Percentiles rank a stretch among this genome's conserved stretches.
Conservation (phyloP, 2,797 vertebrate genomes). For the Anomalospiza imberbis region DNA sequence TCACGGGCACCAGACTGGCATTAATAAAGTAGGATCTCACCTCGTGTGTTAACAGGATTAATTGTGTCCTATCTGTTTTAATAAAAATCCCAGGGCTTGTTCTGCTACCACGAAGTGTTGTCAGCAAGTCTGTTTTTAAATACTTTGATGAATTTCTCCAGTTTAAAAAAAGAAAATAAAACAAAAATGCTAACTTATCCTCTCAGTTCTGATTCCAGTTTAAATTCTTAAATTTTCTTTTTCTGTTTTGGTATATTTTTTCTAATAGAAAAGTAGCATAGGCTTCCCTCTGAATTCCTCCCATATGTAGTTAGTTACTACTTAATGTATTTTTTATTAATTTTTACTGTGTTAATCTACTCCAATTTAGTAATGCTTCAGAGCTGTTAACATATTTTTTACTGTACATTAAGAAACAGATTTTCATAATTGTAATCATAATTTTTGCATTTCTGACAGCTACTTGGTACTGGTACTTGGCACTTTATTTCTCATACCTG, state of each 20-base stretch:
- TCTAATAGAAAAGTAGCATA: neutral
- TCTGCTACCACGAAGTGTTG: neutral
- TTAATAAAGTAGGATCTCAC: neutral
- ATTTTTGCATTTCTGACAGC: neutral
- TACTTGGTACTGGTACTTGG: neutral
- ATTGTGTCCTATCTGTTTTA: neutral
- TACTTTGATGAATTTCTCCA: neutral
- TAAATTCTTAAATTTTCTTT: neutral
- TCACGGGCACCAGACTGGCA: neutral
- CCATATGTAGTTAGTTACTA: neutral
- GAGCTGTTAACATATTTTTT: neutral
- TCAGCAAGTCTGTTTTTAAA: neutral
- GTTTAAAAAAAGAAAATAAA: neutral
- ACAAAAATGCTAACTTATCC: neutral
- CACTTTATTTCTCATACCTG: neutral
- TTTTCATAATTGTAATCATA: neutral
- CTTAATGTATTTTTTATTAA: neutral
- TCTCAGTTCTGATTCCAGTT: neutral
- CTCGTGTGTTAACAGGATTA: neutral
- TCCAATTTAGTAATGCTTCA: neutral
- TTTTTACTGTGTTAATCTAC: neutral
- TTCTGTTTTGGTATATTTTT: neutral
- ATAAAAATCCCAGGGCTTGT: neutral
- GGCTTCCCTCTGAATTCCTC: neutral
- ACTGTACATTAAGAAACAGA: neutral